Conservation (phyloP, 2,113 vertebrate species). For the Acrocephalus kingi region DNA sequence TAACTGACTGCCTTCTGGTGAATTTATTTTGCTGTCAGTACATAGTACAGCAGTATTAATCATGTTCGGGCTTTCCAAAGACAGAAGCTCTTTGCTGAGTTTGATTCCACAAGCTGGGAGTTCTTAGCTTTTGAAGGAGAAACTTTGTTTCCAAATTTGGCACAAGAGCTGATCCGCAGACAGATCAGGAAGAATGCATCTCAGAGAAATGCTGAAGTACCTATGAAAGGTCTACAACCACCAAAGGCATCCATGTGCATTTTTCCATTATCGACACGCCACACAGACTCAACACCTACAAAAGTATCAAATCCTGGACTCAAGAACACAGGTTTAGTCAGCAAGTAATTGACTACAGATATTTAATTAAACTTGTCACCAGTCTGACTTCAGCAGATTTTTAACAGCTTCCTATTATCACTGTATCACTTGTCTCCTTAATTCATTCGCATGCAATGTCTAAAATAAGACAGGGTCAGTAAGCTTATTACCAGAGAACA, state of each 20-base stretch:
- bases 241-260: background rate
- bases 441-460: background rate
- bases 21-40: constrained; percentile 22
- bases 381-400: background rate
- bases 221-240: background rate
- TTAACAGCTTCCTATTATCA: background rate
- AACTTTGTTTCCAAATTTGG: background rate
- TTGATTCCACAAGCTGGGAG: background rate
- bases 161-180: background rate
- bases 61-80: background rate
- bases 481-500: background rate
- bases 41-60: constrained; percentile 1
- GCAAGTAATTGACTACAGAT: background rate
- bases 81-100: background rate
- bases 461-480: background rate
- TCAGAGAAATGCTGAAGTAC: background rate
- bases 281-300: background rate
- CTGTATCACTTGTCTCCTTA: background rate
- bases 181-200: background rate
- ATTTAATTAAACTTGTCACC: background rate
- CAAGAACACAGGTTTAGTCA: background rate
- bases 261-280: background rate
- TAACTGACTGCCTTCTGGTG: constrained; percentile 26
- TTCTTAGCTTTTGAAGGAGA: background rate
- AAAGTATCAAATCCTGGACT: background rate